Evolutionary conservation across 1,140 invertebrate genomes (phyloP).

Genomic region (Lepidurus couesii): DNA sequence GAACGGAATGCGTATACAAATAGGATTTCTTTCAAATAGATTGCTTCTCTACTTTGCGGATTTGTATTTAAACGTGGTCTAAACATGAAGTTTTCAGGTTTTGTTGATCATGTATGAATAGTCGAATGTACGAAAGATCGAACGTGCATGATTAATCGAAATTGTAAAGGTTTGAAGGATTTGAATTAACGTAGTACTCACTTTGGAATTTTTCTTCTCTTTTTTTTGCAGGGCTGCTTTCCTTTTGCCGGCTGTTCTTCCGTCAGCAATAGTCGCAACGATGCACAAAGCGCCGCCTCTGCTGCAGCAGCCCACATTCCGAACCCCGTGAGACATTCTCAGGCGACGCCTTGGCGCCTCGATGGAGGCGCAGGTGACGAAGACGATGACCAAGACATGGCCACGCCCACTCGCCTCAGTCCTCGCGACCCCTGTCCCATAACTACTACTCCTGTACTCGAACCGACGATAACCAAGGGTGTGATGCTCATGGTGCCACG

Average conservation of each 20-base stretch:
- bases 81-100: too few relatives aligned
- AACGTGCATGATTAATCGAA: not conserved
- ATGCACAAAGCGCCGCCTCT: constrained; percentile 33
- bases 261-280: constrained; percentile 40
- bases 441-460: constrained; percentile 33
- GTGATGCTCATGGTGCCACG: constrained; percentile 16
- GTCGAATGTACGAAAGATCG: too few relatives aligned
- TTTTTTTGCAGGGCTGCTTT: constrained; percentile 23
- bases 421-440: constrained; percentile 36
- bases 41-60: too few relatives aligned
- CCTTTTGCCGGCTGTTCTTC: constrained; percentile 37
- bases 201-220: too few relatives aligned
- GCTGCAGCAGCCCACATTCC: constrained; percentile 23
- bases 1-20: too few relatives aligned
- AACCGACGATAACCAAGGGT: constrained; percentile 35
- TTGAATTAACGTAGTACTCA: too few relatives aligned
- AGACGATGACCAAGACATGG: constrained; percentile 26
- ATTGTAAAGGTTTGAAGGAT: too few relatives aligned
- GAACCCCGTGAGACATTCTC: constrained; percentile 30
- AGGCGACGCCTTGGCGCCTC: constrained; percentile 24
- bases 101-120: too few relatives aligned
- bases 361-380: constrained; percentile 17
- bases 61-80: too few relatives aligned
- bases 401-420: constrained; percentile 32
- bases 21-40: too few relatives aligned